Base-by-base conservation (phyloP, 1,140 invertebrate species). In the Cherax quadricarinatus region DNA sequence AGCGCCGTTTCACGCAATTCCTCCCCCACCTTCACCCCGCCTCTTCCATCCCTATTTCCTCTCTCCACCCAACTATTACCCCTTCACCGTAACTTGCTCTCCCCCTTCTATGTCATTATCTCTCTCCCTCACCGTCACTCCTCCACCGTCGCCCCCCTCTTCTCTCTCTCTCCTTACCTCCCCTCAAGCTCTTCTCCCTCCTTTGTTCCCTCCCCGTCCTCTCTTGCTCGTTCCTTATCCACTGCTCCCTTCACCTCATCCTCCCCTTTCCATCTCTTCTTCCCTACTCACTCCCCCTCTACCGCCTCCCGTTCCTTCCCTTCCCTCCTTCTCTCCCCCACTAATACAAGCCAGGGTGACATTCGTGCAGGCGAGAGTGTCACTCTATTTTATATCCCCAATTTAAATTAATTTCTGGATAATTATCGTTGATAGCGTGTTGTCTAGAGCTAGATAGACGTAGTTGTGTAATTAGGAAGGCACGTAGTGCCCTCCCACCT, bases 361-460 rank as follows among this genome's bases (percentile, higher is more conserved):
- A 49, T 18, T 18, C 78, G 12, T 80, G 66, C 18, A 18, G 12
- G 66, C 0, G 14, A 12, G 70, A 75, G n/a, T 75, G 70, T 75
- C 70, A 21, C 70, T n/a, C 18, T 7, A n/a, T 75, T 75, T 75
- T 75, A 30, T 75, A 75, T 6, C 48, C 79, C 16, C 21, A 49
- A 49, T 53, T 81, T 53, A 49, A 49, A 81, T 49, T 53, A 49
- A 51, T 75, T 75, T 30, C 70, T 75, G 70, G n/a, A 12, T 75
- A 75, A 75, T 75, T 30, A 75, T 24, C 70, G 70, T 21, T 75
- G 70, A 75, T 75, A n/a, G 70, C 70, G 70, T 75, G 24, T 75
- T 75, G 24, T 75, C n/a, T 75, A 21, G 18, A 24, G 70, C 21
- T 7, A 14, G n/a, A 75, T 75, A 30, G 70, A 75, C n/a, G 70